phyloP scores from a whole-genome alignment of 2,797 vertebrate species.

The Hylomyscus alleni region DNA sequence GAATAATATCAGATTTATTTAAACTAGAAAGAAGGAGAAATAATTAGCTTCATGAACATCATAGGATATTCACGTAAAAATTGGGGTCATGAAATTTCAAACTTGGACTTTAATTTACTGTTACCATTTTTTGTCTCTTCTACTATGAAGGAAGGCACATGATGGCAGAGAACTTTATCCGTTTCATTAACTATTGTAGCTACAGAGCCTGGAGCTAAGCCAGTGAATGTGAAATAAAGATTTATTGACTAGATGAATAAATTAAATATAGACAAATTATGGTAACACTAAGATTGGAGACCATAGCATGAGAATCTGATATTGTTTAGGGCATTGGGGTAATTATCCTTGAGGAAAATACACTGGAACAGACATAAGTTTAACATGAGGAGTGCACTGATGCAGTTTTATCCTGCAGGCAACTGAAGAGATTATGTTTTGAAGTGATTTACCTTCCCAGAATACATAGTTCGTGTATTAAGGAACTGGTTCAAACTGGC shows the following conservation, averaged over 20 bases:
- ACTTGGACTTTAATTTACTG: conserved; percentile 33
- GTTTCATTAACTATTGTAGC: conserved; percentile 28
- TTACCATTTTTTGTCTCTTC: conserved; percentile 42
- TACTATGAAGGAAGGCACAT: not conserved
- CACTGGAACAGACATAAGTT: conserved; percentile 21
- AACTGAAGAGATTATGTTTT: conserved; percentile 44
- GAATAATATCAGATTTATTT: conserved; percentile 40
- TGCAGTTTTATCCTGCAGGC: not conserved
- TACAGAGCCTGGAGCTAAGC: conserved; percentile 8
- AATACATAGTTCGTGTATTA: conserved; percentile 16
- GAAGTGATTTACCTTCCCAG: conserved; percentile 51
- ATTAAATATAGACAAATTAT: conserved; percentile 62
- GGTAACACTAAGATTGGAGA: not conserved
- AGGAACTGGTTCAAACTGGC: conserved; percentile 32
- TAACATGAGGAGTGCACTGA: conserved; percentile 31
- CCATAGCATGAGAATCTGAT: not conserved
- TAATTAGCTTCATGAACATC: conserved; percentile 18
- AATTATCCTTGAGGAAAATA: conserved; percentile 25
- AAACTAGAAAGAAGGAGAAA: conserved; percentile 15
- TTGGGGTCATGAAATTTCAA: not conserved
- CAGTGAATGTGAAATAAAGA: conserved; percentile 50
- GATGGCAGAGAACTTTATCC: not conserved
- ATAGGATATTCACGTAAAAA: not conserved
- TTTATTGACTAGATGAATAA: conserved; percentile 42
- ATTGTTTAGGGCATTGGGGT: not conserved